phyloP scores from a whole-genome alignment of 2,113 vertebrate genomes.

The Chaenogobius annularis region DNA sequence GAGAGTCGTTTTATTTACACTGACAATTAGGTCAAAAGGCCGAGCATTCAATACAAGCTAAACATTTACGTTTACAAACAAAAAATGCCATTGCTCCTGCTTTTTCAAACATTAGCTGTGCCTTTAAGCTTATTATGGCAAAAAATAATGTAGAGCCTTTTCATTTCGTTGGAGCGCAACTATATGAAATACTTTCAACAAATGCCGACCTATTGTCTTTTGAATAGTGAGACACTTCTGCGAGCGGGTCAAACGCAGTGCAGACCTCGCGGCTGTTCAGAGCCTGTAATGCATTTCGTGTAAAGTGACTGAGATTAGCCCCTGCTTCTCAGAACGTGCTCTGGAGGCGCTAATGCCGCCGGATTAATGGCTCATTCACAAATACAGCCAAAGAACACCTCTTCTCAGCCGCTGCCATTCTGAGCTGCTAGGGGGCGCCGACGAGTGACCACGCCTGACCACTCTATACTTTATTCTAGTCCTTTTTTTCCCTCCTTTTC shows the following conservation, averaged over 20 bases:
- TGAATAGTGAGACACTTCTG: conserved; percentile 9
- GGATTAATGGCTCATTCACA: conserved; percentile 55
- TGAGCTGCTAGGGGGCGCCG: not conserved
- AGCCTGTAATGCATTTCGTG: conserved; percentile 59
- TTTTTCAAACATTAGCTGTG: too few species aligned
- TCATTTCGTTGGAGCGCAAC: not conserved
- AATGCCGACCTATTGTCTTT: conserved; percentile 21
- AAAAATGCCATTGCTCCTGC: too few species aligned
- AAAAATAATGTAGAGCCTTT: too few species aligned
- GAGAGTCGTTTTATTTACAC: too few species aligned
- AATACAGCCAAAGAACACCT: conserved; percentile 26
- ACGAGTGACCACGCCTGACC: not conserved
- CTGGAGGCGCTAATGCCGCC: conserved; percentile 43
- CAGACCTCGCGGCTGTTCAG: conserved; percentile 56
- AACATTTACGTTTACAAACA: too few species aligned
- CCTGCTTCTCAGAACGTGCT: conserved; percentile 60
- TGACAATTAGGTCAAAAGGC: too few species aligned
- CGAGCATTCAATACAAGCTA: too few species aligned
- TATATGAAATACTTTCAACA: conserved; percentile 17
- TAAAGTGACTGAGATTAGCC: conserved; percentile 58
- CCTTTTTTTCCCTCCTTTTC: too few species aligned
- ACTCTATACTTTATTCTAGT: not conserved
- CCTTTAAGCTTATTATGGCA: too few species aligned
- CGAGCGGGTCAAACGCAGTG: conserved; percentile 37
- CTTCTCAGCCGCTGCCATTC: not conserved